Percentiles rank a stretch among this genome's conserved stretches.
Evolutionary conservation across 2,888 invertebrate species (phyloP).

Genomic region (Netelia melanura): DNA sequence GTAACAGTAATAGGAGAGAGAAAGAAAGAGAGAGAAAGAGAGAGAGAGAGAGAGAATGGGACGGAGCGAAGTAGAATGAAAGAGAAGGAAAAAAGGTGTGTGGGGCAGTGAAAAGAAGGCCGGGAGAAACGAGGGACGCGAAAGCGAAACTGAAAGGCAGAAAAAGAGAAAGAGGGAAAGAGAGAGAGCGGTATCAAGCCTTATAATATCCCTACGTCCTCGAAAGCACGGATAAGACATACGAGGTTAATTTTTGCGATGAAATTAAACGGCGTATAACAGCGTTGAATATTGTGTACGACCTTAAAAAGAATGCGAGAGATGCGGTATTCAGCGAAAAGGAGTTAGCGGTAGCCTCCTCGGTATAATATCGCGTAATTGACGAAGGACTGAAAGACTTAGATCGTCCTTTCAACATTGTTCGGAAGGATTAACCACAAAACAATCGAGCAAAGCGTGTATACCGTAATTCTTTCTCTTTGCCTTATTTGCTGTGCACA

Average conservation of each 20-base stretch:
- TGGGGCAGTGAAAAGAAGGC: not conserved
- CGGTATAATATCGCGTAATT: no score
- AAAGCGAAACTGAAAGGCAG: not conserved
- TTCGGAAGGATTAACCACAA: not conserved
- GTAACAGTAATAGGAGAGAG: not conserved
- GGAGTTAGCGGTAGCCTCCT: no score
- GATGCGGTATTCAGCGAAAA: not conserved
- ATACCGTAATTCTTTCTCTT: no score
- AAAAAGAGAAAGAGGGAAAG: no score
- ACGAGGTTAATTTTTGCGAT: constrained; percentile 42
- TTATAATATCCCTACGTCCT: not conserved
- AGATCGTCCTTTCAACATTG: not conserved
- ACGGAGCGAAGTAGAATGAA: not conserved
- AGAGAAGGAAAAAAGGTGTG: not conserved
- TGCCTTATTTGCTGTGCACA: no score
- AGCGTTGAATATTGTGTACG: constrained; percentile 1
- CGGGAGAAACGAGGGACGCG: not conserved
- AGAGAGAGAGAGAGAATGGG: no score
- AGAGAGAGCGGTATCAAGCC: not conserved
- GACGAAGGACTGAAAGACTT: no score
- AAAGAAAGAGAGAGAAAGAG: not conserved
- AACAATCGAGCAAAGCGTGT: no score
- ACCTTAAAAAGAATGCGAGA: not conserved
- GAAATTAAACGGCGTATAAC: constrained; percentile 41
- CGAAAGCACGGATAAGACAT: constrained; percentile 33